These are phyloP conservation scores for Brachypteracias leptosomus DNA, from an alignment of 2,113 vertebrate species.

Conservation along the genomic window DNA sequence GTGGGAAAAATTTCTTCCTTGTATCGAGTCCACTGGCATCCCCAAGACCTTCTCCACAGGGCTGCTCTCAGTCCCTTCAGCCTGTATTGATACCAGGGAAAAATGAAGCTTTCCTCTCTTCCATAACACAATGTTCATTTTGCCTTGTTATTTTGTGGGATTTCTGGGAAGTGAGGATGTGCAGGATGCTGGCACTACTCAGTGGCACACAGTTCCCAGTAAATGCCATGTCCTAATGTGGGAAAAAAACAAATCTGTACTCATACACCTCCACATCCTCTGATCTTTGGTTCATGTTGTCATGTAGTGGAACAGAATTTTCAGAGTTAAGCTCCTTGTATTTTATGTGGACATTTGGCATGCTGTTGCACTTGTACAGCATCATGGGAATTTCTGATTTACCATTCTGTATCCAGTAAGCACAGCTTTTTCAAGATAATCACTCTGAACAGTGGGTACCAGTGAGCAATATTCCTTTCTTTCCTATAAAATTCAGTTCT, in stretches of 20 bases:
- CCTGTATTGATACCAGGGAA: neutral
- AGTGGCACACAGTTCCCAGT: neutral
- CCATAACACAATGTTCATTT: neutral
- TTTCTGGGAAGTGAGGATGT: neutral
- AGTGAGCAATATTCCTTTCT: neutral
- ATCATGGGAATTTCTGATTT: neutral
- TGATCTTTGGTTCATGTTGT: neutral
- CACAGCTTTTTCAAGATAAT: neutral
- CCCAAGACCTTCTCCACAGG: neutral
- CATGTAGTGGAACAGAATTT: neutral
- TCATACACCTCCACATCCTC: neutral
- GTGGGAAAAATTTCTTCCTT: too few relatives aligned
- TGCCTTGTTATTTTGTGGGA: neutral
- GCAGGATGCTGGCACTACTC: neutral
- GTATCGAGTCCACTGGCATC: too few relatives aligned
- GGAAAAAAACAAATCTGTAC: neutral
- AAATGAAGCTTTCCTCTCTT: neutral
- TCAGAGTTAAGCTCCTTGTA: neutral
- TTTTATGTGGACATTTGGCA: neutral
- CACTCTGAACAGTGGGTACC: neutral
- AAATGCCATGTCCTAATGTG: neutral
- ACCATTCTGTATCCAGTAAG: neutral
- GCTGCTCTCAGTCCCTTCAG: neutral
- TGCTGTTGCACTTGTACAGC: neutral
- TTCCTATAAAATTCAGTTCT: neutral